phyloP scores from a whole-genome alignment of 2,888 invertebrate genomes.

The Hypsopygia costalis region DNA sequence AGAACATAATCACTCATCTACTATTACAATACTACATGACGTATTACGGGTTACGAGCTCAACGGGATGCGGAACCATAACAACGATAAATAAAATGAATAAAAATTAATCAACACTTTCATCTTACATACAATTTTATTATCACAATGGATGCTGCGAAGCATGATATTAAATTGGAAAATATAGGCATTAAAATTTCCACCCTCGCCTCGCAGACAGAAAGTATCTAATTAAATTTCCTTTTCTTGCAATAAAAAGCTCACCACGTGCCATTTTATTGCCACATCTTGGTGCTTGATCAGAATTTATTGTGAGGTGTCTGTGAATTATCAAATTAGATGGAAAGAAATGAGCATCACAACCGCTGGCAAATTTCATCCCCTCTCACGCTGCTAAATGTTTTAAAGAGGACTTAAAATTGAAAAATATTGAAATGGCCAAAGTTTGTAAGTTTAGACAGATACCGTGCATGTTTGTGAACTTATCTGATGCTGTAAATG shows the following conservation, averaged over 20 bases:
- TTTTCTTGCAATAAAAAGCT: constrained; percentile 45
- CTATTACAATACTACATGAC: too few relatives aligned
- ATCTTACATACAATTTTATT: constrained; percentile 15
- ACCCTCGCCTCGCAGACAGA: constrained; percentile 33
- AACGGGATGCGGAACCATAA: too few relatives aligned
- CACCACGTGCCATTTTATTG: constrained; percentile 56
- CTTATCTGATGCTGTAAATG: too few relatives aligned
- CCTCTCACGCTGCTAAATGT: too few relatives aligned
- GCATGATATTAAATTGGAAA: constrained; percentile 36
- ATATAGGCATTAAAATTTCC: constrained; percentile 38
- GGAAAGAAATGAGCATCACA: not conserved
- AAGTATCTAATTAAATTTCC: constrained; percentile 53
- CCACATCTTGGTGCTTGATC: constrained; percentile 46
- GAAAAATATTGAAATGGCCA: too few relatives aligned
- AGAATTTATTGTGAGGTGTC: constrained; percentile 44
- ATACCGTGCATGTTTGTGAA: too few relatives aligned
- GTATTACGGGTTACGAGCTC: too few relatives aligned
- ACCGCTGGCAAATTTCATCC: not conserved
- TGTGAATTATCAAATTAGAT: constrained; percentile 37
- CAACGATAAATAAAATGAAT: not conserved
- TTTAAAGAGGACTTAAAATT: too few relatives aligned
- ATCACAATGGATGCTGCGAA: not conserved
- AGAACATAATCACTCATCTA: too few relatives aligned
- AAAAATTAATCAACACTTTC: constrained; percentile 11
- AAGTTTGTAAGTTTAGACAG: too few relatives aligned